Conservation (phyloP, 2,113 vertebrate species). For the Trochalopteron elliotii region DNA sequence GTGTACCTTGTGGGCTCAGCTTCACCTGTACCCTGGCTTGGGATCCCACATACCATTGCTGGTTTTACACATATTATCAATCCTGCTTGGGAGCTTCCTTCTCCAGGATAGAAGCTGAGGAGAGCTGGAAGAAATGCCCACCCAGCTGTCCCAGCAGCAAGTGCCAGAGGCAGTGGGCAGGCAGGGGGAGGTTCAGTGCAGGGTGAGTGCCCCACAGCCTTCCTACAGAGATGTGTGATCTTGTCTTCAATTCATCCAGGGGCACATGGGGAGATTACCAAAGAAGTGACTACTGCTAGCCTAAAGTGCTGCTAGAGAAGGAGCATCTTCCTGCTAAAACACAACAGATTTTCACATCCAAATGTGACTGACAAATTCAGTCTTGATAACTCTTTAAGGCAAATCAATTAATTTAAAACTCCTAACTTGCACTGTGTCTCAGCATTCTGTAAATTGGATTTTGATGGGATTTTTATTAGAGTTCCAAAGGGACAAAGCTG, state of each 20-base stretch:
- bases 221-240: neutral
- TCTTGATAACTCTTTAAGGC: neutral
- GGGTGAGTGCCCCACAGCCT: neutral
- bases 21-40: neutral
- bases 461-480: constrained; percentile 16
- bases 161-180: neutral
- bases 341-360: neutral
- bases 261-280: neutral
- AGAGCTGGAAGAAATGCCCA: neutral
- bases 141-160: neutral
- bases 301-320: neutral
- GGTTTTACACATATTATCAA: rapidly evolving
- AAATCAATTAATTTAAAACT: neutral
- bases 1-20: neutral
- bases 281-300: neutral
- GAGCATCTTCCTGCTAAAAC: neutral
- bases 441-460: constrained; percentile 2
- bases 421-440: neutral
- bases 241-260: neutral
- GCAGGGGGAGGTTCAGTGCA: neutral
- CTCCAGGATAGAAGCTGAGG: neutral
- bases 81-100: neutral
- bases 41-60: rapidly evolving
- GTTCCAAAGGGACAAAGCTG: neutral
- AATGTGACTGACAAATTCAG: neutral